phyloP scores from a whole-genome alignment of 2,888 invertebrate genomes.

The Habroteleia sp. region DNA sequence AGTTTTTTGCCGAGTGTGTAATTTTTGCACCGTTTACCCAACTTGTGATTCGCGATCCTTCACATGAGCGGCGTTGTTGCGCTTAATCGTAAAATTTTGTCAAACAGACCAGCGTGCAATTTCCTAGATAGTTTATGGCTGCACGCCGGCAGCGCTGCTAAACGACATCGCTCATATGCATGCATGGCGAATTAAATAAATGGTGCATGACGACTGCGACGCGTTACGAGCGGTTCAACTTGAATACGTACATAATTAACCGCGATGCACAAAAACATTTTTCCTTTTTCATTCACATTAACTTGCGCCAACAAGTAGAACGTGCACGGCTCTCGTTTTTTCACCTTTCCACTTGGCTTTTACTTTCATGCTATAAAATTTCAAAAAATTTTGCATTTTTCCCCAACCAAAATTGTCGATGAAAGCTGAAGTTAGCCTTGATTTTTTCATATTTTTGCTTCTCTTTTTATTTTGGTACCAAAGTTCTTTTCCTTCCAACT shows the following conservation, averaged over 20 bases:
- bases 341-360: slow-evolving; percentile 4
- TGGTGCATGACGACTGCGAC: slow-evolving; percentile 56
- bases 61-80: slow-evolving; percentile 15
- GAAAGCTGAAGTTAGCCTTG: no score
- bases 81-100: slow-evolving; percentile 44
- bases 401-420: no score
- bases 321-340: slow-evolving; percentile 1
- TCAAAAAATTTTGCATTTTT: no score
- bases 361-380: slow-evolving; percentile 10
- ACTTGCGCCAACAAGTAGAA: slow-evolving; percentile 21
- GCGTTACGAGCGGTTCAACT: slow-evolving; percentile 47
- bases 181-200: slow-evolving; percentile 49
- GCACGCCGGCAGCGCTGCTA: slow-evolving; percentile 22
- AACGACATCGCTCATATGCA: slow-evolving; percentile 42
- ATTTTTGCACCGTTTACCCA: slow-evolving; percentile 7
- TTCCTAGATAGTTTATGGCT: slow-evolving; percentile 43
- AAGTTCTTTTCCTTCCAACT: no score
- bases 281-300: slow-evolving; percentile 22
- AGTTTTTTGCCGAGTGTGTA: background rate
- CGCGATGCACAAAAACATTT: slow-evolving; percentile 45
- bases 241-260: slow-evolving; percentile 55
- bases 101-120: slow-evolving; percentile 27
- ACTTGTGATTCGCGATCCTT: background rate
- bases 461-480: no score
- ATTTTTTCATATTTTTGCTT: no score